A percentile compares a stretch with the other conserved stretches of the same genome.
phyloP scores from a whole-genome alignment of 2,888 invertebrate genomes.

The Chrysotoxum bicinctum region DNA sequence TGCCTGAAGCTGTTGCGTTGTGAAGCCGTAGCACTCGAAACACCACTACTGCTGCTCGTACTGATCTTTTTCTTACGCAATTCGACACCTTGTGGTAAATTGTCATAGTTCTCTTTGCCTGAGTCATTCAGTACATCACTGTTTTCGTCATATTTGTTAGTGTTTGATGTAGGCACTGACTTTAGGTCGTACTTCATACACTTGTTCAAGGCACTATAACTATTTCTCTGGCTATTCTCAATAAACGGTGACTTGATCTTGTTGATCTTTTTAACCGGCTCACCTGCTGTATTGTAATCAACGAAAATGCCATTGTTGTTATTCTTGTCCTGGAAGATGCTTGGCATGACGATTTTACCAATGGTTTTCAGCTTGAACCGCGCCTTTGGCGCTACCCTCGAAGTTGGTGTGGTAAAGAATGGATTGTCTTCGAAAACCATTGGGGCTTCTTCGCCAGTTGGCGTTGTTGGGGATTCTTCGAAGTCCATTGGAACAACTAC shows the following conservation, averaged over 20 bases:
- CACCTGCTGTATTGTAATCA: conserved; percentile 34
- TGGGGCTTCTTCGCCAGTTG: conserved; percentile 2
- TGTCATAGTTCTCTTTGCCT: conserved; percentile 79
- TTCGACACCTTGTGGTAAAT: conserved; percentile 74
- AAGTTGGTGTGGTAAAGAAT: conserved; percentile 63
- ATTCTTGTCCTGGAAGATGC: conserved; percentile 77
- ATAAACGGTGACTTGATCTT: conserved; percentile 81
- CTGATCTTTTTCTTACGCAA: conserved; percentile 75
- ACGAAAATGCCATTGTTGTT: conserved; percentile 73
- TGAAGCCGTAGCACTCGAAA: conserved; percentile 56
- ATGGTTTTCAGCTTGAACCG: conserved; percentile 77
- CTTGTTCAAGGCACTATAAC: conserved; percentile 66
- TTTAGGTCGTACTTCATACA: conserved; percentile 74
- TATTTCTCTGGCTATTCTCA: conserved; percentile 76
- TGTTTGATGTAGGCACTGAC: conserved; percentile 61
- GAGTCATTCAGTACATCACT: conserved; percentile 76
- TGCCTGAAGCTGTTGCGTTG: conserved; percentile 64
- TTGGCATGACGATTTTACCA: conserved; percentile 79
- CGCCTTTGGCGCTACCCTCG: conserved; percentile 71
- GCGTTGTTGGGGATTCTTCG: conserved; percentile 47
- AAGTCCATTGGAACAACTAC: conserved; percentile 62
- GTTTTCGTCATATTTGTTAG: conserved; percentile 70
- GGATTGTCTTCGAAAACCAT: conserved; percentile 8
- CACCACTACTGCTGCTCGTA: conserved; percentile 56
- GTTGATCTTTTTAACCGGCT: conserved; percentile 77